Conservation (phyloP, 2,888 invertebrate species). For the Pollenia labialis region DNA sequence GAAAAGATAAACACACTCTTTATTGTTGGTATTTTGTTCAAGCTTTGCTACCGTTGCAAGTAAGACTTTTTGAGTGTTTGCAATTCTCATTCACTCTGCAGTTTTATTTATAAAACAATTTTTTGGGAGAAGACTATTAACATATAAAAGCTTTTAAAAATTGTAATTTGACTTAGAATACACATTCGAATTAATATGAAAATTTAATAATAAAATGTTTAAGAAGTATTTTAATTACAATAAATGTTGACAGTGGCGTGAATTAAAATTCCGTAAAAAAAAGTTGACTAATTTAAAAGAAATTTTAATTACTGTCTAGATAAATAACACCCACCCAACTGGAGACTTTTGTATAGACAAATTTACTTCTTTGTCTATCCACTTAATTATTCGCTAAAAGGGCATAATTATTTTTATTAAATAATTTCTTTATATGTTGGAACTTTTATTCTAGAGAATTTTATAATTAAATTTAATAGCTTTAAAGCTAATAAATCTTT, state of each 20-base stretch:
- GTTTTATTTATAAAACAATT: too few species aligned
- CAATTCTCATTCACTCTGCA: too few species aligned
- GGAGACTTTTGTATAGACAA: not conserved
- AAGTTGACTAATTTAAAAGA: not conserved
- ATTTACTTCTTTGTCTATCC: not conserved
- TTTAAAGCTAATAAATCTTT: constrained; percentile 53
- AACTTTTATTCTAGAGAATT: not conserved
- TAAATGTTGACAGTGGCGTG: not conserved
- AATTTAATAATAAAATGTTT: not conserved
- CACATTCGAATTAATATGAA: too few species aligned
- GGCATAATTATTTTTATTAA: constrained; percentile 25
- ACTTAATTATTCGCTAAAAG: constrained; percentile 9
- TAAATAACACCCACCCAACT: not conserved
- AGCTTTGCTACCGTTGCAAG: too few species aligned
- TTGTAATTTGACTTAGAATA: too few species aligned
- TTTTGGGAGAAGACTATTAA: too few species aligned
- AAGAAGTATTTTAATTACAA: not conserved
- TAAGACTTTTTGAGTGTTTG: too few species aligned
- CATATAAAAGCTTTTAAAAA: too few species aligned
- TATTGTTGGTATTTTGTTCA: too few species aligned
- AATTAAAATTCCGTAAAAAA: not conserved
- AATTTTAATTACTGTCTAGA: not conserved
- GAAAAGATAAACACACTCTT: too few species aligned
- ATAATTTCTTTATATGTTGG: not conserved
- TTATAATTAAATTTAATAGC: constrained; percentile 57